Base-by-base conservation (phyloP, 1,140 invertebrate genomes). In the Dreissena polymorpha region DNA sequence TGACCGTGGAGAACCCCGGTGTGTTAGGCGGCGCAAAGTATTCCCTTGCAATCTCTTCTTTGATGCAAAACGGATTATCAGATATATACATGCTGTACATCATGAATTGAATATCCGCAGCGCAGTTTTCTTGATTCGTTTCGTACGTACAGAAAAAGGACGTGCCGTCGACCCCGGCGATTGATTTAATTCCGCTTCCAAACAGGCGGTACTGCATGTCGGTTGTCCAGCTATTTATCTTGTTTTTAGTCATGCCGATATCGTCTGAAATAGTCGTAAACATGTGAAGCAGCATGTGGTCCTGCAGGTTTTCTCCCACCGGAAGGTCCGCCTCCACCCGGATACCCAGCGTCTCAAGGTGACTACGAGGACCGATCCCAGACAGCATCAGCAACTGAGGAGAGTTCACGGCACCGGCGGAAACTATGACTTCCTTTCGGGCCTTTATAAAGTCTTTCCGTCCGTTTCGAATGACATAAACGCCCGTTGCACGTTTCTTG, bases 301-400 rank as follows among this genome's bases (percentile, higher is more conserved):
- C 96, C 84, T 96, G 96, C 0, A 98, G 93, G 92, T 98, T 98
- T 71, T 96, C 94, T 0, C 98, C 98, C 5, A 98, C 97, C 0
- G 96, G 95, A 21, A 96, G 93, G 93, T 97, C 95, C 21, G 88
- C 85, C 23, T 76, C 23, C 10, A 89, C 85, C 21, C 78, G 84
- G n/a, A 90, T 89, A 88, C 87, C 74, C 12, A 86, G 50, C 18
- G 72, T 64, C 18, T 89, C 78, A 13, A 90, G 74, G 64, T 90
- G 89, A 65, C 84, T 50, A 49, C 70, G 84, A 49, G 97, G 97
- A 0, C 97, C 97, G 5, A 98, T 95, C 0, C 98, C 98, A 5
- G 97, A 98, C 0, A 98, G 91, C 96, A 99, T 97, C 6, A 99
- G 91, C 0, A 99, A 86, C 85, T 98, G 97, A 0, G 98, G 96